phyloP scores from a whole-genome alignment of 1,140 invertebrate species.

The Zaprionus lachaisei region DNA sequence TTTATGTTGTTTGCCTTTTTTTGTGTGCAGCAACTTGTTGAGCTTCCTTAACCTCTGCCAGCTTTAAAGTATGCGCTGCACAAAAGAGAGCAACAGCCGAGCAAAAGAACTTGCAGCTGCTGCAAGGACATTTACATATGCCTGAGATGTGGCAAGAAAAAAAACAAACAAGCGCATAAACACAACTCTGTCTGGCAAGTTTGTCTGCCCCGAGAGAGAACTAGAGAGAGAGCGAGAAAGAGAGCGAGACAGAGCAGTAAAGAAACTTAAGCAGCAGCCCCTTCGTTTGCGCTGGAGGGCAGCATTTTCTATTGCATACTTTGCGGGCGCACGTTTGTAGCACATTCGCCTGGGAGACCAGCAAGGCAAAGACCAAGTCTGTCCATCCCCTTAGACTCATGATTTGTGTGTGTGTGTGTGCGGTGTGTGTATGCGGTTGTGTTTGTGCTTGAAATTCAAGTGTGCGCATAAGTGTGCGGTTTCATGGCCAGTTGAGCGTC shows the following conservation, averaged over 20 bases:
- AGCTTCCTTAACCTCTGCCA: conserved; percentile 28
- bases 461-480: conserved; percentile 52
- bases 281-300: conserved; percentile 24
- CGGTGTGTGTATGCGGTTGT: background rate
- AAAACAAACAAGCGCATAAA: conserved; percentile 9
- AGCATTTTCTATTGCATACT: conserved; percentile 51
- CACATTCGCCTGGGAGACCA: conserved; percentile 71
- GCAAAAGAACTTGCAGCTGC: conserved; percentile 9
- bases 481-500: conserved; percentile 55
- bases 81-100: conserved; percentile 26
- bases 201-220: conserved; percentile 13
- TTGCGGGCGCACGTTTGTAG: conserved; percentile 66
- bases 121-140: conserved; percentile 49
- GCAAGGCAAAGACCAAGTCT: conserved; percentile 23
- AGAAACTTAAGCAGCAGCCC: conserved; percentile 34
- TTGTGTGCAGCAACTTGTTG: conserved; percentile 57
- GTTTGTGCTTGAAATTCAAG: conserved; percentile 32
- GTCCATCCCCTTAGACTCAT: conserved; percentile 6
- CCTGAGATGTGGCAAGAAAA: conserved; percentile 32
- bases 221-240: background rate
- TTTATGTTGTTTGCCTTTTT: conserved; percentile 22
- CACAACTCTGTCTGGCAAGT: conserved; percentile 32
- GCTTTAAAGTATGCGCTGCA: conserved; percentile 67
- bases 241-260: background rate
- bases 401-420: background rate